Base-by-base conservation (phyloP, 2,797 vertebrate species). In the Chelidonichthys spinosus region DNA sequence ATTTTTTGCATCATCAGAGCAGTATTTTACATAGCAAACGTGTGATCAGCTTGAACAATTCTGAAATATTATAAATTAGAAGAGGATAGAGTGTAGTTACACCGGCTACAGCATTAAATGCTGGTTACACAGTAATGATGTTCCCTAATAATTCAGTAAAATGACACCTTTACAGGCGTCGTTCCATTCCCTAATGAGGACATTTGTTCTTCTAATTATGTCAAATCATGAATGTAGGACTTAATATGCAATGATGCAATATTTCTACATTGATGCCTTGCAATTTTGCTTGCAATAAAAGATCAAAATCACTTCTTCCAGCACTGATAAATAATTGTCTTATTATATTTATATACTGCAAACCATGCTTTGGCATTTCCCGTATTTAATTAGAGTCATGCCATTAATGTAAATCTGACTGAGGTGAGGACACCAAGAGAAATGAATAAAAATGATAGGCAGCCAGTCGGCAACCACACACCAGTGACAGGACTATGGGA, bases 401-500 rank as follows among this genome's bases (percentile, higher is more conserved):
- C 50, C 0, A 76, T 43, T 50, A 44, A 69, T 65, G 37, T 1
- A 44, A 2, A 67, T 55, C 7, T 33, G 18, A 50, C 14, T 3
- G 15, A 65, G 18, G 63, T 40, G 60, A 43, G 9, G n/a, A 39
- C 15, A 54, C 39, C 32, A 7, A 58, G 43, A 4, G 37, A 63
- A 43, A 72, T 2, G 1, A 33, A 49, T 36, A 2, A 46, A 36
- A 62, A 9, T 0, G 17, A 17, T 11, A 18, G 37, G 54, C 15
- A 69, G 66, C 6, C 25, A 33, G 5, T 39, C 50, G 7, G 14
- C 35, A 69, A 63, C 65, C 55, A 42, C 55, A 56, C 32, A 81
- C 62, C 61, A 37, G 59, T 71, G 64, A 69, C 64, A 49, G 66
- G 63, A 84, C 69, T 61, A 15, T 15, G 74, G 67, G 43, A 58